Evolutionary conservation across 2,113 vertebrate species (phyloP).

Genomic region (Phalacrocorax pelagicus): DNA sequence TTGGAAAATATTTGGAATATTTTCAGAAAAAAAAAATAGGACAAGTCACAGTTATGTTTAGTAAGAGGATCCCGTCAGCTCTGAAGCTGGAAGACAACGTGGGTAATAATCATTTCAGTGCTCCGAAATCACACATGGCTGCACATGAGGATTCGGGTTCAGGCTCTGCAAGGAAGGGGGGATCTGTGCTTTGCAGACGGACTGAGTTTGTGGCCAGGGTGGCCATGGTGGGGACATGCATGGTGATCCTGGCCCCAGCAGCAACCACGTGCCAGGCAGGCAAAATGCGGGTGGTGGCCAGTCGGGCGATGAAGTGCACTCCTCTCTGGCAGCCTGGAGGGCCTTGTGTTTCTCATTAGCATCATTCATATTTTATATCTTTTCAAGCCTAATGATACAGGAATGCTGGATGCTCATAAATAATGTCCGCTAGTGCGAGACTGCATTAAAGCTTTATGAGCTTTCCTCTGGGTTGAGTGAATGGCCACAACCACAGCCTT

Average conservation of each 20-base stretch:
- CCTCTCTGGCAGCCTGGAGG: accelerated
- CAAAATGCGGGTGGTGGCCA: accelerated
- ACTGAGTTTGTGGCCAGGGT: not conserved
- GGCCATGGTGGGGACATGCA: accelerated
- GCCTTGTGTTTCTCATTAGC: not conserved
- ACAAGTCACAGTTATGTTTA: not conserved
- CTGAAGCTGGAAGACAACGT: not conserved
- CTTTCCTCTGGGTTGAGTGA: not conserved
- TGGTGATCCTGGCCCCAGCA: accelerated
- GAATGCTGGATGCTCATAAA: slow-evolving; percentile 29
- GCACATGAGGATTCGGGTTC: accelerated
- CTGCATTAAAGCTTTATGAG: not conserved
- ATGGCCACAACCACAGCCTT: not conserved
- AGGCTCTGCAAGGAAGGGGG: not conserved
- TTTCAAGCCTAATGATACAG: slow-evolving; percentile 14
- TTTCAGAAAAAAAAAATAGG: not conserved
- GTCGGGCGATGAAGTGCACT: not conserved
- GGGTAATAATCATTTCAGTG: not conserved
- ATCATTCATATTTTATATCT: slow-evolving; percentile 28
- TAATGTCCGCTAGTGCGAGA: not conserved
- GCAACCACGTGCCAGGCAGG: accelerated
- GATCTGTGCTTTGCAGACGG: not conserved
- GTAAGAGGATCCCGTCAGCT: not conserved
- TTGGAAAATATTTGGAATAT: slow-evolving; percentile 47
- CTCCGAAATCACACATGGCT: not conserved